phyloP scores from a whole-genome alignment of 1,140 invertebrate species.

The Apocrypta bakeri region DNA sequence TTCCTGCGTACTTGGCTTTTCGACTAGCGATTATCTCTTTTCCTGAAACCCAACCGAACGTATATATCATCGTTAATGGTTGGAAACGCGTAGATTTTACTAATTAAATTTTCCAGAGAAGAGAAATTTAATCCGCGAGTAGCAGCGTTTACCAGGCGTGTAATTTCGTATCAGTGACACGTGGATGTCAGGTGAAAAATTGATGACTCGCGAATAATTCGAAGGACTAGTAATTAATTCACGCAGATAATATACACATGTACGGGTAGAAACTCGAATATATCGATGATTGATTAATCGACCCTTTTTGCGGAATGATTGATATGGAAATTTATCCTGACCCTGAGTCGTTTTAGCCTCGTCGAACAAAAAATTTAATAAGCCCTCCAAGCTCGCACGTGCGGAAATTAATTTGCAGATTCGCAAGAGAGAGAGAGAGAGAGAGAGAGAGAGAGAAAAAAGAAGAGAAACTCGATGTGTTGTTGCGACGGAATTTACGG shows the following conservation, averaged over 20 bases:
- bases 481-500: constrained; percentile 31
- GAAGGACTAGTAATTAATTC: background rate
- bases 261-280: too few relatives aligned
- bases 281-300: background rate
- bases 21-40: background rate
- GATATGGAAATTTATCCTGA: background rate
- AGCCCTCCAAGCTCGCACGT: background rate
- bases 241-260: background rate
- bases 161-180: too few relatives aligned
- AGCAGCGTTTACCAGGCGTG: background rate
- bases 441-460: too few relatives aligned
- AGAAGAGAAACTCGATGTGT: background rate
- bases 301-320: background rate
- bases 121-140: constrained; percentile 22
- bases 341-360: background rate
- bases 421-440: background rate
- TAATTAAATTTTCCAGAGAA: constrained; percentile 35
- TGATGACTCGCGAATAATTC: too few relatives aligned
- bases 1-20: background rate
- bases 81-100: background rate
- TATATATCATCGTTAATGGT: constrained; percentile 16
- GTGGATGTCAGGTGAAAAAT: too few relatives aligned
- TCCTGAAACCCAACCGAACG: too few relatives aligned
- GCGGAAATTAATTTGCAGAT: background rate
- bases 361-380: background rate